Evolutionary conservation across 2,888 invertebrate genomes (phyloP).

Genomic region (Lordiphosa andalusiaca): DNA sequence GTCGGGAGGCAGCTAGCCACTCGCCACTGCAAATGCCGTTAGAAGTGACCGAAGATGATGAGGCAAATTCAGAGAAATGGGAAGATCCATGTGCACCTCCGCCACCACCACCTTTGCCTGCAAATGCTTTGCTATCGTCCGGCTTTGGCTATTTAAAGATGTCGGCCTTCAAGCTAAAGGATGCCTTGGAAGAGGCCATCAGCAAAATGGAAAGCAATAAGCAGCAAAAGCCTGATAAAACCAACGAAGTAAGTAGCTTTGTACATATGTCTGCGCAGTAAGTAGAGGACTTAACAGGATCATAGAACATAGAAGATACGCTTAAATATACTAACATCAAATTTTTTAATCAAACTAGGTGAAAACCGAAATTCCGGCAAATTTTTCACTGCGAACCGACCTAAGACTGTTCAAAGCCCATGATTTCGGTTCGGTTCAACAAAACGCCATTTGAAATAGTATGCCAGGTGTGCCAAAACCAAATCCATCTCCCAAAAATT

Average conservation of each 20-base stretch:
- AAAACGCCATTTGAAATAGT: no score
- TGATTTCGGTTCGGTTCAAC: no score
- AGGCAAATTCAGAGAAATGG: conserved; percentile 55
- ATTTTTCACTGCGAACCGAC: no score
- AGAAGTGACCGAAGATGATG: conserved; percentile 51
- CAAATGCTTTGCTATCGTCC: conserved; percentile 16
- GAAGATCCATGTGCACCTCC: conserved; percentile 63
- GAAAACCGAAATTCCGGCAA: no score
- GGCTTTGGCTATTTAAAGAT: conserved; percentile 42
- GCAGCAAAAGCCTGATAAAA: conserved; percentile 22
- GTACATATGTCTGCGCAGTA: no score
- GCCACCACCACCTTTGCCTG: conserved; percentile 59
- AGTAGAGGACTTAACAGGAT: background rate
- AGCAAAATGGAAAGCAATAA: conserved; percentile 56
- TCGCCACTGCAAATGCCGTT: conserved; percentile 15
- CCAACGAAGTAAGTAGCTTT: conserved; percentile 8
- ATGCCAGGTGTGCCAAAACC: no score
- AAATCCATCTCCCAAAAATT: no score
- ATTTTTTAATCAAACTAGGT: no score
- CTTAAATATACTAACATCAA: no score
- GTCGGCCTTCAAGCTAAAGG: conserved; percentile 53
- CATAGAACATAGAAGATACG: no score
- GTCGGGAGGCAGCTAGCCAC: conserved; percentile 10
- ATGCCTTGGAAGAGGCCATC: conserved; percentile 62
- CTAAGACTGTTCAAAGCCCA: no score